These are phyloP conservation scores for Meandrina meandrites DNA, from an alignment of 92 coral and sea anemone species.

Conservation along the genomic window DNA sequence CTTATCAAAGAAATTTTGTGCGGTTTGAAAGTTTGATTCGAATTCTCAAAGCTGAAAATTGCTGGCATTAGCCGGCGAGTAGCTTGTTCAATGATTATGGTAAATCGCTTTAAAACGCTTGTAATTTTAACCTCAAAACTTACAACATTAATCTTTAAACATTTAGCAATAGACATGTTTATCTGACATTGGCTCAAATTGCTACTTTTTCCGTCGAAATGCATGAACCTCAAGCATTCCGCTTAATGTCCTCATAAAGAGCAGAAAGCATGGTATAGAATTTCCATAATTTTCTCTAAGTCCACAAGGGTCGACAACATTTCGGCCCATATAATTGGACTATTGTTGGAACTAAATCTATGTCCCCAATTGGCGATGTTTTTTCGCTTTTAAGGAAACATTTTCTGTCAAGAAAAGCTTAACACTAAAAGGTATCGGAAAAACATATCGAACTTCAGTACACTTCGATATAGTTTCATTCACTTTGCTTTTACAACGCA, in stretches of 20 bases:
- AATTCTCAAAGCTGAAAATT: background rate
- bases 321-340: constrained; percentile 30
- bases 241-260: constrained; percentile 30
- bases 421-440: background rate
- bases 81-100: background rate
- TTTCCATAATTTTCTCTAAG: constrained; percentile 39
- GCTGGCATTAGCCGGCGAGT: background rate
- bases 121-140: background rate
- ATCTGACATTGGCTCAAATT: constrained; percentile 16
- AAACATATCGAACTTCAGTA: background rate
- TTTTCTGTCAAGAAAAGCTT: background rate
- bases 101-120: background rate
- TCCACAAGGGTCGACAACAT: constrained; percentile 23
- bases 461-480: background rate
- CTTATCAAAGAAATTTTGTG: background rate
- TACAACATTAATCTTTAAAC: constrained; percentile 1
- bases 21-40: background rate
- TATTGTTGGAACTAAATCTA: constrained; percentile 28
- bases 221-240: constrained; percentile 9
- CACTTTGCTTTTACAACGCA: background rate
- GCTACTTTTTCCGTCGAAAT: constrained; percentile 35
- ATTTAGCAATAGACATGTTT: background rate
- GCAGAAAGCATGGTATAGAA: constrained; percentile 31
- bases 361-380: constrained; percentile 20
- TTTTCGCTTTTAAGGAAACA: background rate